A percentile compares a stretch with the other conserved stretches of the same genome.
Conservation (phyloP, 2,113 vertebrate species). For the Trochalopteron elliotii region DNA sequence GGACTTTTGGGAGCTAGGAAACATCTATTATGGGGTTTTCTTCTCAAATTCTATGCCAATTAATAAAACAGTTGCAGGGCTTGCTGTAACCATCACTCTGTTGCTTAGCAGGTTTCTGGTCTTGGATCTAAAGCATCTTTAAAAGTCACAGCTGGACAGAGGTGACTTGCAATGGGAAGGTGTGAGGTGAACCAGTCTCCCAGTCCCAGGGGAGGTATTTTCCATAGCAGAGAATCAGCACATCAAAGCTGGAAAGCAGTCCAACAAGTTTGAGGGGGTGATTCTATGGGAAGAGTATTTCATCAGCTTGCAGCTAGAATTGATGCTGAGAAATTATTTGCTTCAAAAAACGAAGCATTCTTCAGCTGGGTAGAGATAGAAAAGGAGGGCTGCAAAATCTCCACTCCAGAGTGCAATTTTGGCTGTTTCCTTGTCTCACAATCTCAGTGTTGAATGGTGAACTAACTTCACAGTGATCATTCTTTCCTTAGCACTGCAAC, state of each 20-base stretch:
- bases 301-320: neutral
- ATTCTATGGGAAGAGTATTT: neutral
- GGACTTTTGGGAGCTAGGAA: neutral
- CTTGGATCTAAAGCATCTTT: neutral
- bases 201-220: neutral
- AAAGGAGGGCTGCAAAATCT: neutral
- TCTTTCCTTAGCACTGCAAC: neutral
- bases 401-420: neutral
- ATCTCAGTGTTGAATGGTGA: neutral
- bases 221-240: neutral
- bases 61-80: neutral
- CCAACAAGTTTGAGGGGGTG: neutral
- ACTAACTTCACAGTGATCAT: neutral
- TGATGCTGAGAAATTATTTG: neutral
- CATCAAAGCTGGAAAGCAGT: neutral
- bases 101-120: neutral
- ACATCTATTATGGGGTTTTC: rapidly evolving
- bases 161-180: neutral
- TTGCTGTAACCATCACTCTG: neutral
- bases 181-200: neutral
- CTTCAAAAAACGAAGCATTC: neutral
- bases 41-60: neutral
- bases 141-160: neutral
- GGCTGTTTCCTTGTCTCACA: neutral
- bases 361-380: neutral